Evolutionary conservation across 2,888 invertebrate species (phyloP).

Genomic region (Unio delphinus): DNA sequence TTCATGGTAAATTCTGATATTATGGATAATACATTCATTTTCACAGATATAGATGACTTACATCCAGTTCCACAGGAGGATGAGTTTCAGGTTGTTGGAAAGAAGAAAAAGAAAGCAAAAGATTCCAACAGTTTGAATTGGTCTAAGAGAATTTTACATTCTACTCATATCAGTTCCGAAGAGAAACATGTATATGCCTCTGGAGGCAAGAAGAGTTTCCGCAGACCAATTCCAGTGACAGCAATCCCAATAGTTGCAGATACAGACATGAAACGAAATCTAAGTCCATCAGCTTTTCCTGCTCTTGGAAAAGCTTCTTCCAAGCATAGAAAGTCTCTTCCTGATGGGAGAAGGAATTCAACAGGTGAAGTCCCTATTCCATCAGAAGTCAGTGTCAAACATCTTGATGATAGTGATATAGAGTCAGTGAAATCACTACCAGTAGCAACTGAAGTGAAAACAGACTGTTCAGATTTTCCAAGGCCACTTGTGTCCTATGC

Average conservation of each 20-base stretch:
- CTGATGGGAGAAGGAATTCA: slow-evolving; percentile 55
- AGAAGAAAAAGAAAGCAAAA: too few relatives aligned
- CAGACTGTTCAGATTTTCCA: slow-evolving; percentile 28
- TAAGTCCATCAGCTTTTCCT: slow-evolving; percentile 65
- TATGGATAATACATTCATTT: too few relatives aligned
- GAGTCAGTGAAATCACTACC: slow-evolving; percentile 66
- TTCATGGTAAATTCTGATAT: too few relatives aligned
- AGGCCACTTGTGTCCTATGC: slow-evolving; percentile 60
- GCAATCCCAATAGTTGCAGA: slow-evolving; percentile 20
- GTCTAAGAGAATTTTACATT: too few relatives aligned
- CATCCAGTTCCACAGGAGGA: too few relatives aligned
- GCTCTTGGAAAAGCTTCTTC: slow-evolving; percentile 38
- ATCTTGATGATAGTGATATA: slow-evolving; percentile 62
- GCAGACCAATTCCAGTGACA: slow-evolving; percentile 6
- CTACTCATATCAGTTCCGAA: too few relatives aligned
- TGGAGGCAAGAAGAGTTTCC: too few relatives aligned
- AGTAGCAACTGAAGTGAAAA: slow-evolving; percentile 39
- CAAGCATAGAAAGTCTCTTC: slow-evolving; percentile 32
- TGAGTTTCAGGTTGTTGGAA: too few relatives aligned
- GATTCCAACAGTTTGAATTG: too few relatives aligned
- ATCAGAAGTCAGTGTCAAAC: slow-evolving; percentile 36
- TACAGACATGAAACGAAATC: slow-evolving; percentile 40
- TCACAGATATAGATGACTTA: too few relatives aligned
- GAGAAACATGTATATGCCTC: too few relatives aligned
- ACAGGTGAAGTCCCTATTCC: slow-evolving; percentile 55